Evolutionary conservation across 2,797 vertebrate species (phyloP), one percentile per base, ranked within the genome.

Genomic region (Smutsia gigantea): DNA sequence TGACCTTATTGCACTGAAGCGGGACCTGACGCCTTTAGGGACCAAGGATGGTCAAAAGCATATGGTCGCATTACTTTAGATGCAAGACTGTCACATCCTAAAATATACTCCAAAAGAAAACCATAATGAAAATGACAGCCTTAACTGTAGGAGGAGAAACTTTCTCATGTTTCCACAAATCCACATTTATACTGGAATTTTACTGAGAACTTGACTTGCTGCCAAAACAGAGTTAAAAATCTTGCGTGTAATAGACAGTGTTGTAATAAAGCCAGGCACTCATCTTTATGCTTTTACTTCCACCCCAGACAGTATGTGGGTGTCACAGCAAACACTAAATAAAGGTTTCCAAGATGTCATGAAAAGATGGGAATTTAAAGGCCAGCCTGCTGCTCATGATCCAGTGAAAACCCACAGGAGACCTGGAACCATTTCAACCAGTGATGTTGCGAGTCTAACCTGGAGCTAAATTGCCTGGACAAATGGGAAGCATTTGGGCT

Each of bases 271-370:
- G 83, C 99, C 99, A 99, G 99, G 99, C 93, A 99, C 99, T 96
- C 99, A 99, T 87, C 97, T 99, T 79, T 99, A 99, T 57, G 99
- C 99, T 34, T 99, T 97, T 99, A 99, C 98, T 99, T 99, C 96
- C 99, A 99, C 9, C 99, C 99, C 0, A 99, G 99, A 77, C 99
- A 99, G 83, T 99, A 98, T 2, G 99, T 99, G 97, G 99, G 99
- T 31, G 84, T 99, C 92, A 99, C 99, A 14, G 99, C 98, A 83
- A 99, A 99, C 99, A 99, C 99, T 86, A 99, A 99, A 99, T 82
- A 99, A 99, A 98, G 99, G 99, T 75, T 99, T 99, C 98, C 99
- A 99, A 98, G 99, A 99, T 31, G 99, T 99, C 34, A 98, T 99
- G 99, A 99, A 99, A 98, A 99, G 99, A 97, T 99, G 99, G 98